A percentile compares a stretch with the other conserved stretches of the same genome.
These are phyloP conservation scores for Planococcus citri DNA, from an alignment of 1,140 invertebrate genomes.

Conservation along the genomic window DNA sequence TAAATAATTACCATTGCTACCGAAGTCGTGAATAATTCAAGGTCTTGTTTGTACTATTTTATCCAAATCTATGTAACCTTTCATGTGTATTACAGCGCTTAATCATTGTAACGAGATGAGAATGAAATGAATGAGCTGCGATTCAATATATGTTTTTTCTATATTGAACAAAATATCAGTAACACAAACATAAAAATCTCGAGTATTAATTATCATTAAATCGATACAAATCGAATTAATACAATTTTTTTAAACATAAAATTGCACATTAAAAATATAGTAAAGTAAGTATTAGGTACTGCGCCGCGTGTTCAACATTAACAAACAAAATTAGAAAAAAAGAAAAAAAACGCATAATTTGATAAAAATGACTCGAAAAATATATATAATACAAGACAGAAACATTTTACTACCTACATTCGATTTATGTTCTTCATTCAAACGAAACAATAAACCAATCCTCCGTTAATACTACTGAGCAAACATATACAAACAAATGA, in stretches of 20 bases:
- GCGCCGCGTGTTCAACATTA: background rate
- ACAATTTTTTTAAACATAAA: background rate
- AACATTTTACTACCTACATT: background rate
- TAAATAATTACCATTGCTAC: too few species aligned
- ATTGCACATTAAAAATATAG: constrained; percentile 1
- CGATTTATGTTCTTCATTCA: background rate
- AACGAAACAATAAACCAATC: background rate
- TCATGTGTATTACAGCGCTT: too few species aligned
- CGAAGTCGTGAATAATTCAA: background rate
- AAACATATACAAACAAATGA: background rate
- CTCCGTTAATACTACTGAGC: background rate
- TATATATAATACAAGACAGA: background rate
- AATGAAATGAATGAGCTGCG: background rate
- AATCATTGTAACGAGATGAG: background rate
- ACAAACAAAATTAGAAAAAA: background rate
- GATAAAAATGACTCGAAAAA: constrained; percentile 1
- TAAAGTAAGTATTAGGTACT: background rate
- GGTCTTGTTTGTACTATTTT: background rate
- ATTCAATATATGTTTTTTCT: background rate
- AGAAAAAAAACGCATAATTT: background rate
- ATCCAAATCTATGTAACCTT: too few species aligned
- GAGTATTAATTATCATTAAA: background rate
- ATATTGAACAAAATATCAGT: background rate
- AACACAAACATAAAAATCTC: background rate
- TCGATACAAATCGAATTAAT: background rate